Base-by-base conservation (phyloP, 2,888 invertebrate genomes). In the Argyresthia albistria region DNA sequence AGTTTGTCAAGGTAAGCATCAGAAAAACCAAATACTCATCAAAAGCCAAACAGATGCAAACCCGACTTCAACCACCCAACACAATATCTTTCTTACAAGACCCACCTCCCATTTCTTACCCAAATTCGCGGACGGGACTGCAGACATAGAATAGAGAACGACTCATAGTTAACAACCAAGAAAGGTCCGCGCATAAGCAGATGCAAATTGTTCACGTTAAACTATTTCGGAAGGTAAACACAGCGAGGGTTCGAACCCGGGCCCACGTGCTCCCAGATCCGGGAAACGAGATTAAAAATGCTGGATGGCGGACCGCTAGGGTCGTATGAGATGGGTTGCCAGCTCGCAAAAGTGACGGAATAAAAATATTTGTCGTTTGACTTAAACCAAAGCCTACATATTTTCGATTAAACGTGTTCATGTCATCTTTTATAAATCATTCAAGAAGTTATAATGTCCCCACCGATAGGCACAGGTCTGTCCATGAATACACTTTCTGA, bases 141-240 rank as follows among this genome's bases (percentile, higher is more conserved):
- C 6, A 25, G 25, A 25, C 25, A 25, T 25, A 42, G 15, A 42
- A n/a, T 16, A 64, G 58, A 60, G 60, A 64, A 66, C 65, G 69
- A 74, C 76, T 76, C 70, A 75, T 75, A 77, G 80, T 77, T 86
- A 84, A 84, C 80, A 80, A 82, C 74, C 66, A 68, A 81, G 83
- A 86, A 78, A 75, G 82, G 79, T 69, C 80, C 70, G 63, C 69
- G 84, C 80, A 84, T 86, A 87, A 86, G 75, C 71, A 84, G 77
- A 87, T 87, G 87, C 84, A 87, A 87, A 87, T 87, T 82, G 87
- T 79, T 74, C 74, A 80, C 80, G 87, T 86, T 84, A 84, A 87
- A 87, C 87, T 87, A 87, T 87, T 87, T 84, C 80, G 77, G 80
- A 81, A 86, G 86, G 86, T 86, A 87, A 86, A 87, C 86, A 87